Percentiles rank a stretch among this genome's conserved stretches.
Evolutionary conservation across 2,113 vertebrate species (phyloP).

Genomic region (Myotis brandtii): DNA sequence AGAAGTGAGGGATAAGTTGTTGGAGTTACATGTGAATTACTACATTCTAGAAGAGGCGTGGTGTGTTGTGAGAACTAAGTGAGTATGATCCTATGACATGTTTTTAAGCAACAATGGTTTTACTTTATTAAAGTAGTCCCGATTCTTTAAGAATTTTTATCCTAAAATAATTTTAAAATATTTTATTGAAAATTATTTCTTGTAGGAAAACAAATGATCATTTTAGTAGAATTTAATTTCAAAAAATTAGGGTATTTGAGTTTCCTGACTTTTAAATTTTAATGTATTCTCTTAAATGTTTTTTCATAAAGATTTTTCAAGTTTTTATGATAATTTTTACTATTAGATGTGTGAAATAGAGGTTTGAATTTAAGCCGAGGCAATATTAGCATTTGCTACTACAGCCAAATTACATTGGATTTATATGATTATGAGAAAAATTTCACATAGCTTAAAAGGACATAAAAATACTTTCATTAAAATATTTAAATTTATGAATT

Average conservation of each 20-base stretch:
- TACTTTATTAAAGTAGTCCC: not conserved
- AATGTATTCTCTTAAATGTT: not conserved
- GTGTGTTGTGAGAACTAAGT: conserved; percentile 94
- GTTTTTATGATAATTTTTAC: conserved; percentile 4
- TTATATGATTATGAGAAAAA: not conserved
- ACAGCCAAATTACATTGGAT: not conserved
- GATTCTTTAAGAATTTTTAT: conserved; percentile 13
- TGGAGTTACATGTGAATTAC: conserved; percentile 93
- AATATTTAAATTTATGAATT: not conserved
- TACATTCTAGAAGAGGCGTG: conserved; percentile 97
- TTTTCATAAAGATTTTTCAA: not conserved
- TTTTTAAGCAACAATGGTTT: not conserved
- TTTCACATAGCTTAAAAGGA: not conserved
- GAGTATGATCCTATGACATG: conserved; percentile 68
- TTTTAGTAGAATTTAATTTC: conserved; percentile 16
- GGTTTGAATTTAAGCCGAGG: not conserved
- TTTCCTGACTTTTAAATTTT: conserved; percentile 10
- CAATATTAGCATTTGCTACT: not conserved
- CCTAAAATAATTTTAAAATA: not conserved
- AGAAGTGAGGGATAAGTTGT: conserved; percentile 91
- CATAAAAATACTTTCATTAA: not conserved
- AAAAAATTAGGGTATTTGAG: not conserved
- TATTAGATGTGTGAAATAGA: not conserved
- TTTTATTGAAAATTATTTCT: conserved; percentile 38
- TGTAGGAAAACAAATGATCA: not conserved